Percentiles rank a stretch among this genome's conserved stretches.
Conservation (phyloP, 2,888 invertebrate genomes). For the Cybosia mesomella region DNA sequence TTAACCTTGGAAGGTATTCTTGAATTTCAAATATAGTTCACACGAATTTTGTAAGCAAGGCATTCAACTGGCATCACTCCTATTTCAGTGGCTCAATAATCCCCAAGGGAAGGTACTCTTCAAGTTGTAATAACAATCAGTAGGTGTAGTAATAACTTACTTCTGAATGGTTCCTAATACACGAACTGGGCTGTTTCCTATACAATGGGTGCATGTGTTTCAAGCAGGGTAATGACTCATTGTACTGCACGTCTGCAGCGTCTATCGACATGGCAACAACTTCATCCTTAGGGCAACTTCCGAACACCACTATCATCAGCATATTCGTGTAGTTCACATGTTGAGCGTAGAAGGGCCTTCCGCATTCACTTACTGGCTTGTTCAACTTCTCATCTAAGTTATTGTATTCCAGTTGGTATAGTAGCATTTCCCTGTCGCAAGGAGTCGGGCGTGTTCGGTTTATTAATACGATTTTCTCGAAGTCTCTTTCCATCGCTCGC, state of each 20-base stretch:
- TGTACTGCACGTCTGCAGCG: conserved; percentile 83
- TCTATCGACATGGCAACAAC: conserved; percentile 76
- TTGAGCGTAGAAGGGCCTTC: conserved; percentile 90
- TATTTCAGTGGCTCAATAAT: neutral
- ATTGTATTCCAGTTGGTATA: conserved; percentile 85
- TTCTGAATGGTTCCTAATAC: conserved; percentile 92
- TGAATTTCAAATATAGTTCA: too few species aligned
- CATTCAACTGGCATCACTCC: neutral
- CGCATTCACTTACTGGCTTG: conserved; percentile 75
- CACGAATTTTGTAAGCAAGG: too few species aligned
- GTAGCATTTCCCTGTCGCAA: conserved; percentile 92
- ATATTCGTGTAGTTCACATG: conserved; percentile 93
- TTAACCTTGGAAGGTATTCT: too few species aligned
- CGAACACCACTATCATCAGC: conserved; percentile 92
- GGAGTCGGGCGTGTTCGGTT: conserved; percentile 94
- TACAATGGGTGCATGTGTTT: conserved; percentile 87
- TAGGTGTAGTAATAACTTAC: conserved; percentile 76
- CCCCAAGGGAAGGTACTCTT: neutral
- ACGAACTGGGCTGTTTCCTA: conserved; percentile 90
- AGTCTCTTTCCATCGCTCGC: conserved; percentile 84
- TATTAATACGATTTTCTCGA: conserved; percentile 89
- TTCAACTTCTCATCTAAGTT: conserved; percentile 83
- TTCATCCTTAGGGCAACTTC: conserved; percentile 86
- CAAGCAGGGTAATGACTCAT: conserved; percentile 88
- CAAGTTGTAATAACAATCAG: neutral